Evolutionary conservation across 2,888 invertebrate species (phyloP).

Genomic region (Anoncus sp.): DNA sequence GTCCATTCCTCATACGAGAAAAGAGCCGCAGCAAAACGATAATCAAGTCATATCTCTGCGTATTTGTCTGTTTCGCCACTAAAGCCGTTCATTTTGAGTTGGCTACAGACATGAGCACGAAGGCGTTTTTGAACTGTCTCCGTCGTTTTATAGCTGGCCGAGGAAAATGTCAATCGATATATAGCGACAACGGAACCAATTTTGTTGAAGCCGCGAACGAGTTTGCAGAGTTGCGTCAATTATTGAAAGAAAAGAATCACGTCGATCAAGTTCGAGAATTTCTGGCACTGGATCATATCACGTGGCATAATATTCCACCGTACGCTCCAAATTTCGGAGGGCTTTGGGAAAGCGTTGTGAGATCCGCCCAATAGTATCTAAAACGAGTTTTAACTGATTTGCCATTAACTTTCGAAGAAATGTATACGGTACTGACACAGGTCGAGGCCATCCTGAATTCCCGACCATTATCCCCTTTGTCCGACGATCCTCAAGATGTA

Average conservation of each 20-base stretch:
- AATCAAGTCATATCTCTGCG: slow-evolving; percentile 49
- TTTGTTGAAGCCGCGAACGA: slow-evolving; percentile 55
- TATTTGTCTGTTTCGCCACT: slow-evolving; percentile 52
- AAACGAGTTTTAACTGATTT: slow-evolving; percentile 11
- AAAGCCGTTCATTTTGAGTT: slow-evolving; percentile 55
- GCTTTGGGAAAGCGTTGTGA: slow-evolving; percentile 35
- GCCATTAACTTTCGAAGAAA: slow-evolving; percentile 18
- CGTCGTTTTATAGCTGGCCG: slow-evolving; percentile 43
- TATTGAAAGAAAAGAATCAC: slow-evolving; percentile 21
- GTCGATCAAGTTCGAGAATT: slow-evolving; percentile 13
- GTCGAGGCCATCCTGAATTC: slow-evolving; percentile 37
- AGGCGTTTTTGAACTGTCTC: slow-evolving; percentile 53
- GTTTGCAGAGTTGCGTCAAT: slow-evolving; percentile 30
- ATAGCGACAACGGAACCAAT: slow-evolving; percentile 58
- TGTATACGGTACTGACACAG: slow-evolving; percentile 27
- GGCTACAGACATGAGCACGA: slow-evolving; percentile 34
- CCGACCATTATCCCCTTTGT: slow-evolving; percentile 29
- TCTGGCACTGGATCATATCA: slow-evolving; percentile 10
- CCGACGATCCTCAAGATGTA: slow-evolving; percentile 23
- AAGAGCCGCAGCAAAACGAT: slow-evolving; percentile 21
- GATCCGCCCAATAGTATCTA: slow-evolving; percentile 23
- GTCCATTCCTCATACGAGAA: slow-evolving; percentile 43
- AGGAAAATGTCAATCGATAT: slow-evolving; percentile 29
- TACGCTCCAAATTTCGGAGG: slow-evolving; percentile 37
- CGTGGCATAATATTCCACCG: slow-evolving; percentile 43